A percentile compares a stretch with the other conserved stretches of the same genome.
phyloP scores from a whole-genome alignment of 2,797 vertebrate species.

The Tragelaphus oryx region DNA sequence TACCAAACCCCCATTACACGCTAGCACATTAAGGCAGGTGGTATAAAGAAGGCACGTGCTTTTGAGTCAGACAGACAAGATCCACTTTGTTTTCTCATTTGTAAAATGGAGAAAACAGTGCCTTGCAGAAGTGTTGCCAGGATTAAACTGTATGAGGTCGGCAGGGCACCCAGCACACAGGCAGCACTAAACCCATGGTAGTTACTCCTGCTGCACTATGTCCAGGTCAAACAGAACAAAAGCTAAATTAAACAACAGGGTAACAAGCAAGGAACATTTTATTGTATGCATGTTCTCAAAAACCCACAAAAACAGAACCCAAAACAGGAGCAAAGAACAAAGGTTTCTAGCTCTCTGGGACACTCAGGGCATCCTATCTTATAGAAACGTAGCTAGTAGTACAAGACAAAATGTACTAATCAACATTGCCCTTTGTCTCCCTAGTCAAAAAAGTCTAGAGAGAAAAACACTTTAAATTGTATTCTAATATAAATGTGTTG shows the following conservation, averaged over 20 bases:
- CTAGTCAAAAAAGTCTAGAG: conserved; percentile 52
- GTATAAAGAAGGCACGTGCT: background rate
- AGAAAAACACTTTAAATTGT: conserved; percentile 68
- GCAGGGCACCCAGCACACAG: no score
- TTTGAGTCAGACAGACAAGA: background rate
- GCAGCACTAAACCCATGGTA: background rate
- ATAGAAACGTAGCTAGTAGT: conserved; percentile 68
- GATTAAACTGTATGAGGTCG: rapidly evolving
- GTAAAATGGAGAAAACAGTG: background rate
- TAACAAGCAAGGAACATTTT: conserved; percentile 82
- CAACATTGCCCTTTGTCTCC: conserved; percentile 71
- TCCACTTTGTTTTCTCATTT: background rate
- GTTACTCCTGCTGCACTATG: rapidly evolving
- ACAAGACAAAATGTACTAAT: conserved; percentile 59
- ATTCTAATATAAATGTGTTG: conserved; percentile 63
- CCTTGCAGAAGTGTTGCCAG: background rate
- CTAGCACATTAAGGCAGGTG: background rate
- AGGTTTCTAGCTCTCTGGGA: conserved; percentile 66
- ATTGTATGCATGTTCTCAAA: conserved; percentile 79
- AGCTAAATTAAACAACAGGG: background rate
- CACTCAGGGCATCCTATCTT: conserved; percentile 54
- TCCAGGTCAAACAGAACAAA: background rate
- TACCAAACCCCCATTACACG: background rate
- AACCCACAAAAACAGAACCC: conserved; percentile 53
- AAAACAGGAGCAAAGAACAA: conserved; percentile 72